A percentile compares a stretch with the other conserved stretches of the same genome.
phyloP scores from a whole-genome alignment of 1,140 invertebrate genomes.

The Rhynchophorus ferrugineus region DNA sequence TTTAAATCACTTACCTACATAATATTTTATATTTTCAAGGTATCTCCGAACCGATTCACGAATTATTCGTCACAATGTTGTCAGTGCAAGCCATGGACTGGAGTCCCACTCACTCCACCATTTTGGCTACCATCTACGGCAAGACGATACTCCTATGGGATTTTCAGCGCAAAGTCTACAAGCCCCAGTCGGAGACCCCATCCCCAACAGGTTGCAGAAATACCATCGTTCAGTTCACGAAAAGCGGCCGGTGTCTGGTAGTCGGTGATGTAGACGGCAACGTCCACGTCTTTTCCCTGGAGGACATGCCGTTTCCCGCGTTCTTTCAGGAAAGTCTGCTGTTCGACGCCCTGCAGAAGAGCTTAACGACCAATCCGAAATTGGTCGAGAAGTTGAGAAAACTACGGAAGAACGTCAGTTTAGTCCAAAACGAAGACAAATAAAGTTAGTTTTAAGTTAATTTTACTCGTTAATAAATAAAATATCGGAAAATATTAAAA shows the following conservation, averaged over 20 bases:
- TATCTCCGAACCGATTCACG: constrained; percentile 57
- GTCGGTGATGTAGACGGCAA: constrained; percentile 56
- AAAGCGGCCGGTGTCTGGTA: constrained; percentile 57
- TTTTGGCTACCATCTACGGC: constrained; percentile 67
- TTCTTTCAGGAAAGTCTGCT: constrained; percentile 49
- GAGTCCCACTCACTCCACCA: constrained; percentile 74
- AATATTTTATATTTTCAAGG: no score
- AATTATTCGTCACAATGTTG: constrained; percentile 46
- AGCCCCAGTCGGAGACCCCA: constrained; percentile 51
- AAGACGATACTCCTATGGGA: constrained; percentile 68
- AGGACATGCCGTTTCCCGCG: constrained; percentile 59
- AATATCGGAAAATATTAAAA: no score
- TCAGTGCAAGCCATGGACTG: constrained; percentile 64
- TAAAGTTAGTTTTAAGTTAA: no score
- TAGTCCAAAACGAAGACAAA: no score
- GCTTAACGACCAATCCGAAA: constrained; percentile 53
- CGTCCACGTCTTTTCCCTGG: constrained; percentile 56
- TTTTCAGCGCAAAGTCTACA: constrained; percentile 55
- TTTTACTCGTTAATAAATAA: no score
- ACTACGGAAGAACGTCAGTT: no score
- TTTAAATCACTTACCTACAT: no score
- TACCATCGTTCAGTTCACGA: constrained; percentile 50
- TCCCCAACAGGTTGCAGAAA: constrained; percentile 41
- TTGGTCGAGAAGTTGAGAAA: constrained; percentile 46
- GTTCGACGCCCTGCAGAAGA: constrained; percentile 47